Conservation (phyloP, 2,113 vertebrate species). For the Apteryx owenii region DNA sequence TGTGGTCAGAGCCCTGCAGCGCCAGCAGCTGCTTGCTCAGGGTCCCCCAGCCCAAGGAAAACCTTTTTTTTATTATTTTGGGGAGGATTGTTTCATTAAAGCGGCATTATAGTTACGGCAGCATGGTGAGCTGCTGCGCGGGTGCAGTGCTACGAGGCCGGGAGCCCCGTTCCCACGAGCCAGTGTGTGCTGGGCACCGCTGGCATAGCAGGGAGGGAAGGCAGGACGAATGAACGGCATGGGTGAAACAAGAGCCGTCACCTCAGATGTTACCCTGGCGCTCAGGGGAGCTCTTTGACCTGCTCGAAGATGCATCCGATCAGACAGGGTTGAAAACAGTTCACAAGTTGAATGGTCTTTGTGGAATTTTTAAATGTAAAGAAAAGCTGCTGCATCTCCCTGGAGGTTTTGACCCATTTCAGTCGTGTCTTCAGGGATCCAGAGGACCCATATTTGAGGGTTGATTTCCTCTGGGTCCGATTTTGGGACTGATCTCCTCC, state of each 20-base stretch:
- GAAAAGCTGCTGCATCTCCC: background rate
- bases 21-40: background rate
- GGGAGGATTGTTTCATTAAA: background rate
- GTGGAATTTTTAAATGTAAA: background rate
- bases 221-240: background rate
- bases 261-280: background rate
- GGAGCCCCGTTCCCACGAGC: too few species aligned
- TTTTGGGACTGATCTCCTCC: background rate
- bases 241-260: background rate
- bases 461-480: slow-evolving; percentile 55
- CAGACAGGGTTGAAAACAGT: background rate
- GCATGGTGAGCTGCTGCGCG: too few species aligned
- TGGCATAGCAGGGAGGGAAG: background rate
- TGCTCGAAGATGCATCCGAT: background rate
- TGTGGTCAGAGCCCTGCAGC: background rate
- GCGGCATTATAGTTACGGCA: too few species aligned
- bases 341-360: background rate
- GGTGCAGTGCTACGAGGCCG: background rate
- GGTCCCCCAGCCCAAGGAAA: background rate
- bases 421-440: background rate
- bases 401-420: background rate
- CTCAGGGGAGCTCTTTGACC: background rate
- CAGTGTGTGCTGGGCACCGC: too few species aligned
- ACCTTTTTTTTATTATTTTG: background rate
- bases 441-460: background rate